These are phyloP conservation scores for Drosophila novamexicana DNA, from an alignment of 1,140 invertebrate species.

Conservation along the genomic window DNA sequence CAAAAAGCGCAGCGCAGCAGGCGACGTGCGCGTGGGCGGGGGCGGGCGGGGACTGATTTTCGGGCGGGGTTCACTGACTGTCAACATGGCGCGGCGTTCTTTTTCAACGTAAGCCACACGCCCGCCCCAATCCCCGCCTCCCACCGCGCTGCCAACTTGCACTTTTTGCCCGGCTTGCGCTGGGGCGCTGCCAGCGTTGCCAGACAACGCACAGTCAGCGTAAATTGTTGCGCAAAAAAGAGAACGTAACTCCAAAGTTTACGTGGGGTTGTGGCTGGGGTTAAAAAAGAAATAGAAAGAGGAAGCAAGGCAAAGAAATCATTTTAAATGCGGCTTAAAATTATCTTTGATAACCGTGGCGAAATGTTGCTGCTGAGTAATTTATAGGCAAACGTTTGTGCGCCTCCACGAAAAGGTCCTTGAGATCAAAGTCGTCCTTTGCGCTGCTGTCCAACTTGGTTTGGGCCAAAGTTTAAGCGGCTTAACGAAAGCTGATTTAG, in stretches of 20 bases:
- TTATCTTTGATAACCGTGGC: conserved; percentile 76
- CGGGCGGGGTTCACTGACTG: conserved; percentile 68
- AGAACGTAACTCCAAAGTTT: conserved; percentile 37
- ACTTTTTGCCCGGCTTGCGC: conserved; percentile 34
- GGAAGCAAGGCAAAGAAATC: conserved; percentile 65
- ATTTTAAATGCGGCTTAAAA: conserved; percentile 80
- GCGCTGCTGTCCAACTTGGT: conserved; percentile 33
- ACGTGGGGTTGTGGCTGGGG: neutral
- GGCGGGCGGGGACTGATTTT: conserved; percentile 37
- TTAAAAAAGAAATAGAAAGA: conserved; percentile 13
- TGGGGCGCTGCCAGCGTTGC: conserved; percentile 48
- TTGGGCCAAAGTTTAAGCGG: conserved; percentile 52
- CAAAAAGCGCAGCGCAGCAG: conserved; percentile 56
- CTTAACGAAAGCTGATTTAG: conserved; percentile 24
- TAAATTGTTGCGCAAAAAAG: conserved; percentile 12
- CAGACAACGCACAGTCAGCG: conserved; percentile 75
- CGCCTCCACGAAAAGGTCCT: conserved; percentile 36
- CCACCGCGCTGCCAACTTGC: conserved; percentile 33
- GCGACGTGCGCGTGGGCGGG: neutral
- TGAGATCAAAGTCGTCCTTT: conserved; percentile 43
- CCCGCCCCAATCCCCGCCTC: neutral
- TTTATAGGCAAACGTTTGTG: conserved; percentile 41
- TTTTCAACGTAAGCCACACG: neutral
- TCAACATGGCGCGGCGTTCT: conserved; percentile 56
- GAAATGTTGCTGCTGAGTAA: conserved; percentile 60